A percentile compares a stretch with the other conserved stretches of the same genome.
Conservation (phyloP, 1,140 invertebrate species). For the Oedothorax gibbosus region DNA sequence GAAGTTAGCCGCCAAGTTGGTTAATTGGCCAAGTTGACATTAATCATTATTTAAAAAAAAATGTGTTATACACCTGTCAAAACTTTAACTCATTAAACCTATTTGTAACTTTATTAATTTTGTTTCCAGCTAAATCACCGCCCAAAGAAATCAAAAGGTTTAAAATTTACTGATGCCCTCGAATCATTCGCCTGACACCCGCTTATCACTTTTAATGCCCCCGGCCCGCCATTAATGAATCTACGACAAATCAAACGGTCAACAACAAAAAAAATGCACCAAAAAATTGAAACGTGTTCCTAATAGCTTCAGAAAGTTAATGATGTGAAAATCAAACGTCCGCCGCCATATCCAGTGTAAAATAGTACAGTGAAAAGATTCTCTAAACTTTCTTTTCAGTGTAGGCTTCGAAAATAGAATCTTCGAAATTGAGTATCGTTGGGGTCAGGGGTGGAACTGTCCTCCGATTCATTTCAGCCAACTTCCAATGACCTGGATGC, state of each 20-base stretch:
- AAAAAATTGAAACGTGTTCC: not conserved
- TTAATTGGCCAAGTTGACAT: too few species aligned
- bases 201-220: not conserved
- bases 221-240: not conserved
- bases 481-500: not conserved
- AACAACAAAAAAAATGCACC: too few species aligned
- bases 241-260: too few species aligned
- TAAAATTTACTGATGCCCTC: too few species aligned
- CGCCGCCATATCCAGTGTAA: not conserved
- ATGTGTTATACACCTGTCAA: too few species aligned
- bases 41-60: too few species aligned
- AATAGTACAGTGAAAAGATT: not conserved
- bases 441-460: not conserved
- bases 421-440: conserved; percentile 29
- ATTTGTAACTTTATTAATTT: too few species aligned
- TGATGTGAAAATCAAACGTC: conserved; percentile 6
- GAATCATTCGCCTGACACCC: too few species aligned
- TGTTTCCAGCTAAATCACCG: too few species aligned
- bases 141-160: too few species aligned
- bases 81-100: too few species aligned
- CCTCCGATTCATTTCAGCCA: not conserved
- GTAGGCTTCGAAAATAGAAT: conserved; percentile 22
- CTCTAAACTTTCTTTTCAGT: conserved; percentile 13
- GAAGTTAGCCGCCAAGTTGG: too few species aligned
- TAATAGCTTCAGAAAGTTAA: conserved; percentile 2